Conservation (phyloP, 2,888 invertebrate genomes). For the Caenorhabditis sp. region DNA sequence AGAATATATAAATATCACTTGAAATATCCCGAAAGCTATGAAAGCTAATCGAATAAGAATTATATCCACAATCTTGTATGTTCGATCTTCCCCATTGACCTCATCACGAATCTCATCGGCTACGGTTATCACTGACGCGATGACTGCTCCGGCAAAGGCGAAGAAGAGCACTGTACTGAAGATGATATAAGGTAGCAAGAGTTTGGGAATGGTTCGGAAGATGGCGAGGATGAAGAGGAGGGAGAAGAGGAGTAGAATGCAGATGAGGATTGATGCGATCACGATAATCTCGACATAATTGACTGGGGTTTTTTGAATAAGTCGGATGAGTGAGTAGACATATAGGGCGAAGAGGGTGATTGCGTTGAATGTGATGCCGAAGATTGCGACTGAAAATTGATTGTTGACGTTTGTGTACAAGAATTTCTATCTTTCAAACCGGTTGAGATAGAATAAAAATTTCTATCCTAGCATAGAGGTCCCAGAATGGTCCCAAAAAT, state of each 20-base stretch:
- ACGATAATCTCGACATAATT: slow-evolving; percentile 33
- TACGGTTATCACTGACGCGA: slow-evolving; percentile 36
- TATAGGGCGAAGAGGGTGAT: slow-evolving; percentile 25
- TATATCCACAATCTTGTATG: slow-evolving; percentile 34
- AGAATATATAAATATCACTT: slow-evolving; percentile 35
- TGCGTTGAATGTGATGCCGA: slow-evolving; percentile 38
- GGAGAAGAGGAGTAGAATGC: slow-evolving; percentile 18
- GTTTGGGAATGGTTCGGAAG: slow-evolving; percentile 28
- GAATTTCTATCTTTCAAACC: too few species aligned
- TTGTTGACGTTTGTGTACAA: too few species aligned
- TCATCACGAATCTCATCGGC: slow-evolving; percentile 41
- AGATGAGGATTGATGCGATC: slow-evolving; percentile 26
- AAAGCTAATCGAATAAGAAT: slow-evolving; percentile 31
- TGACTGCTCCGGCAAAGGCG: slow-evolving; percentile 40
- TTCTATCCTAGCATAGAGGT: too few species aligned
- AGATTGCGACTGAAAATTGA: slow-evolving; percentile 35
- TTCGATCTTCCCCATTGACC: slow-evolving; percentile 38
- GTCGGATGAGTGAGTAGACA: slow-evolving; percentile 25
- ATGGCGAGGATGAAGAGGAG: slow-evolving; percentile 34
- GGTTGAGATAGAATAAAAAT: too few species aligned
- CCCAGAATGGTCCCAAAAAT: too few species aligned
- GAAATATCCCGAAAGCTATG: slow-evolving; percentile 20
- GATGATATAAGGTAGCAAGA: slow-evolving; percentile 36
- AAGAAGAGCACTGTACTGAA: slow-evolving; percentile 35
- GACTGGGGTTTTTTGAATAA: slow-evolving; percentile 26